Base-by-base conservation (phyloP, 92 coral and sea anemone genomes). In the Palythoa grandis region DNA sequence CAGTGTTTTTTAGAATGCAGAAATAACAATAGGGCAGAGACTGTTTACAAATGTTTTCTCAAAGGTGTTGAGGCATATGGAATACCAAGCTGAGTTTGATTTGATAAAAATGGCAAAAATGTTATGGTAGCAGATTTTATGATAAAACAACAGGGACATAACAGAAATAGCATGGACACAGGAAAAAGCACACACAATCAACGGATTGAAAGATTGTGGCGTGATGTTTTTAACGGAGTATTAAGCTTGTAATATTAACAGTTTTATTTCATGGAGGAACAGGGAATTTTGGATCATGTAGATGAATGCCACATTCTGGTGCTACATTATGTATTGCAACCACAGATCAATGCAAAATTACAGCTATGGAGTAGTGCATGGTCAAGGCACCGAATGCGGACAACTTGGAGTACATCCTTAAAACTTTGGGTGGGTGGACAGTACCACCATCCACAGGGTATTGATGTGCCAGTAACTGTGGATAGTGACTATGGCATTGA, bases 341-440 rank as follows among this genome's bases (percentile, higher is more conserved):
- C 82, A 77, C 82, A 15, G 68, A 80, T 77, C 24, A 77, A 77
- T 61, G 66, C 40, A 22, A 77, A 52, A 61, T 52, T 77, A 65
- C 65, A 77, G 19, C 66, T 61, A 61, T 77, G 68, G 68, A 77
- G 66, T 5, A 54, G 52, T 80, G 69, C 72, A 11, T 61, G 86
- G 86, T 35, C 86, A 35, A 48, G 73, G 35, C 86, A 84, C 66
- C 77, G 47, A 84, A 61, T 84, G 87, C 54, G 87, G 20, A 71
- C 87, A 84, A 71, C 87, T 84, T 56, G 65, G 47, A 68, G 79
- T 52, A 72, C 78, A 65, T 70, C 87, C 74, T 24, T 84, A 19
- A 77, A 78, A 23, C 65, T 84, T n/a, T 84, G 80, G 87, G 76
- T 84, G 11, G 87, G 79, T 84, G 80, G 87, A 19, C 87, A 84